Base-by-base conservation (phyloP, 1,140 invertebrate genomes). In the Heliconius melpomene region DNA sequence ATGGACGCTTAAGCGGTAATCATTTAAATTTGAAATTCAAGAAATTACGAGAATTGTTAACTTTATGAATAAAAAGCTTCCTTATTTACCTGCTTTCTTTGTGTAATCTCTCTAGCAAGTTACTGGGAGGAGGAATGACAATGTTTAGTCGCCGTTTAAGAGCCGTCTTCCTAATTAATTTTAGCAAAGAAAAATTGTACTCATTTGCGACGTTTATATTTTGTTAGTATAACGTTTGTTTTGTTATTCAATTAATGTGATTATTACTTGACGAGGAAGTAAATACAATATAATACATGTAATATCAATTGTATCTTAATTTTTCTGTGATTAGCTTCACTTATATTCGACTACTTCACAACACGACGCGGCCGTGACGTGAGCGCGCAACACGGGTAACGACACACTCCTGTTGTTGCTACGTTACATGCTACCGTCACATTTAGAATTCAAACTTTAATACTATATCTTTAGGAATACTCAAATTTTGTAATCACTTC, bases 1-100 rank as follows among this genome's bases (percentile, higher is more conserved):
- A 60, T 60, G 29, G 70, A n/a, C 70, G 70, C 26, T 18, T 29
- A 36, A 72, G n/a, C 9, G 3, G n/a, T 66, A 29, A 66, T 66
- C 60, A 66, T 66, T 66, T 66, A 66, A 66, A 66, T 66, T 36
- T 72, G 71, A 72, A 72, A 72, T 72, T 72, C 36, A 36, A 32
- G 16, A 40, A 72, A 72, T 72, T 72, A 40, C 8, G 36, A 20
- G 71, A 72, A 72, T 72, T 40, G 36, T 72, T 38, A 72, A 72
- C 60, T 66, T 66, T 57, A n/a, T 57, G 54, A 57, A 66, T 66
- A 66, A 66, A 29, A 66, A 66, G 60, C 60, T 66, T n/a, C 23
- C 60, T 29, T 66, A 66, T 66, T 66, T 66, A 26, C 60, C 60
- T 26, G 11, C 26, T 66, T 66, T 26, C 23, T 66, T 66, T 66